A percentile compares a stretch with the other conserved stretches of the same genome.
phyloP scores from a whole-genome alignment of 2,113 vertebrate species.

The Conger conger region DNA sequence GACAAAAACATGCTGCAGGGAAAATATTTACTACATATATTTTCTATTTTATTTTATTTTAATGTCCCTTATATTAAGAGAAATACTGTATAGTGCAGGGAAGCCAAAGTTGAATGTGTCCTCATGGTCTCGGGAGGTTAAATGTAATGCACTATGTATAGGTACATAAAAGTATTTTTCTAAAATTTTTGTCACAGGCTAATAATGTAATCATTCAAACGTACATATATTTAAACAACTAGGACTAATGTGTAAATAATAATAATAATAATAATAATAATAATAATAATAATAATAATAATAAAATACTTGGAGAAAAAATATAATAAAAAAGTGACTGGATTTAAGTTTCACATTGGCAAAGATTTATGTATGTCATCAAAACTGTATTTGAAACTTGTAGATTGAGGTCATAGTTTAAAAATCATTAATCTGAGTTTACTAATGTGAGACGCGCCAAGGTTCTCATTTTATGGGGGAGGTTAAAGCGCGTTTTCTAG shows the following conservation, averaged over 20 bases:
- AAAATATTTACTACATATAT: no score
- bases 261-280: not conserved
- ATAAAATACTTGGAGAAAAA: no score
- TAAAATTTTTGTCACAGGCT: not conserved
- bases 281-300: no score
- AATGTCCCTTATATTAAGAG: no score
- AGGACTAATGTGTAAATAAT: not conserved
- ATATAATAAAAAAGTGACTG: not conserved
- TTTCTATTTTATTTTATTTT: no score
- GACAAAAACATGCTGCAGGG: no score
- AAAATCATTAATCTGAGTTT: not conserved
- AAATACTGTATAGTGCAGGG: no score
- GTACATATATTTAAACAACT: not conserved
- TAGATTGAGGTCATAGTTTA: not conserved
- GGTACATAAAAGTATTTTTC: not conserved
- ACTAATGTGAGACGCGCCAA: slow-evolving; percentile 10
- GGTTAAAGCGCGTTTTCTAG: slow-evolving; percentile 49
- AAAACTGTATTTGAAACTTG: not conserved
- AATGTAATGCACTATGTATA: no score
- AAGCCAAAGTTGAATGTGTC: no score
- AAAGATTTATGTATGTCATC: not conserved
- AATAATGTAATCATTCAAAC: not conserved
- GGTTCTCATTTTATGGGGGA: slow-evolving; percentile 15
- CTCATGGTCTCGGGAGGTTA: no score
- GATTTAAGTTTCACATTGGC: not conserved